Conservation (phyloP, 2,797 vertebrate species). For the Stomatorhinus walkeri region DNA sequence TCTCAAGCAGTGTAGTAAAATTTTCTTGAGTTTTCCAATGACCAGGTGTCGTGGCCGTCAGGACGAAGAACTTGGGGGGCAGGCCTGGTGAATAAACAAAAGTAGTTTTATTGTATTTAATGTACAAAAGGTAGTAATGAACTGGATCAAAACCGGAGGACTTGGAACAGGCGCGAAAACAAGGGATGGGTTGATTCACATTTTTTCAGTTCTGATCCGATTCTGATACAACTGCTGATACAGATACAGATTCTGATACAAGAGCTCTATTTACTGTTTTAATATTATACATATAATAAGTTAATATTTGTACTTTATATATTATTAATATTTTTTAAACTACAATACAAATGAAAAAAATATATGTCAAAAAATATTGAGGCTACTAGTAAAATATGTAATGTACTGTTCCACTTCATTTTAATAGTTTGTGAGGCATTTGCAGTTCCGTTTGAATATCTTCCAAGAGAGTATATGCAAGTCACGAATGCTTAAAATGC, state of each 20-base stretch:
- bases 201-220: not conserved
- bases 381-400: too few species aligned
- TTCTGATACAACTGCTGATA: not conserved
- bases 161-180: not conserved
- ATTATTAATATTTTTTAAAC: too few species aligned
- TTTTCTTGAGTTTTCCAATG: not conserved
- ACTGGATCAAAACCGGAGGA: not conserved
- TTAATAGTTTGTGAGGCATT: too few species aligned
- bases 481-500: too few species aligned
- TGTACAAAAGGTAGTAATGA: not conserved
- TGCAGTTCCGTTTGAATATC: too few species aligned
- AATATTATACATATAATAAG: not conserved
- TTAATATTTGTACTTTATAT: too few species aligned
- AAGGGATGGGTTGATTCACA: not conserved
- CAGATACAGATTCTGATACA: not conserved
- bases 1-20: not conserved
- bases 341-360: too few species aligned
- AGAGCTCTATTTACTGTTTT: not conserved
- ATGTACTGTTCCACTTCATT: too few species aligned
- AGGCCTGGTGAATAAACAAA: not conserved
- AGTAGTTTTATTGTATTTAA: not conserved
- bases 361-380: too few species aligned
- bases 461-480: too few species aligned
- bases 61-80: not conserved
- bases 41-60: not conserved